Evolutionary conservation across 2,797 vertebrate species (phyloP), one percentile per base, ranked within the genome.

Genomic region (Odontamblyopus rebecca): DNA sequence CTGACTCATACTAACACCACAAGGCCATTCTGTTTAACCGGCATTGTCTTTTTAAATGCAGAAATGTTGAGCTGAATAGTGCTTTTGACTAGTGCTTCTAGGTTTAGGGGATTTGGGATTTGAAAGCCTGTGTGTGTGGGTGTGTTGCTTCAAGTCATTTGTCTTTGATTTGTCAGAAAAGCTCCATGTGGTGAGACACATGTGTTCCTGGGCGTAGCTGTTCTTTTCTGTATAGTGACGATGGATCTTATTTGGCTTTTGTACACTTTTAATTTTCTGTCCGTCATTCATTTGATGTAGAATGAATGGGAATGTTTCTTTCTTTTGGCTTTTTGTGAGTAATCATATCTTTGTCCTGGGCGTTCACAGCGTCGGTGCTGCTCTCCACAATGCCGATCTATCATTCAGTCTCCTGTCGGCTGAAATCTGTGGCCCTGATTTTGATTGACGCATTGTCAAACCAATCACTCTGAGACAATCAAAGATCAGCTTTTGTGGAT

Each of bases 1-100:
- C 93, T 94, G 51, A 93, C 86, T 80, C 70, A 61, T 82, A 93
- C 91, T 94, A 92, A 94, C 86, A 32, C 16, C 19, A 61, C 30
- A 15, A 69, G 38, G 73, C 79, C 71, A 65, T 5, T 27, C 70
- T 71, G 75, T 61, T 74, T 85, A 86, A 87, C 57, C 57, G 63
- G 76, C 76, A 74, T 82, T 73, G 63, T 83, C 69, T 61, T 81
- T 57, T 73, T 75, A 72, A 54, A 74, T 71, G 72, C 70, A 79
- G 19, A 35, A 35, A 68, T 73, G 69, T 78, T 79, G 71, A 71
- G 61, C 78, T 66, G 16, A 26, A 29, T 72, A 70, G 69, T 68
- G 73, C 75, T 73, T 73, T 54, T 54, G 44, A 48, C 12, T 48
- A 48, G 44, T 57, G 54, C 54, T 57, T 57, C 64, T 70, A 72